phyloP scores from a whole-genome alignment of 30 jellyfish, hydroid and myxozoan species.

The Mastigias papua region DNA sequence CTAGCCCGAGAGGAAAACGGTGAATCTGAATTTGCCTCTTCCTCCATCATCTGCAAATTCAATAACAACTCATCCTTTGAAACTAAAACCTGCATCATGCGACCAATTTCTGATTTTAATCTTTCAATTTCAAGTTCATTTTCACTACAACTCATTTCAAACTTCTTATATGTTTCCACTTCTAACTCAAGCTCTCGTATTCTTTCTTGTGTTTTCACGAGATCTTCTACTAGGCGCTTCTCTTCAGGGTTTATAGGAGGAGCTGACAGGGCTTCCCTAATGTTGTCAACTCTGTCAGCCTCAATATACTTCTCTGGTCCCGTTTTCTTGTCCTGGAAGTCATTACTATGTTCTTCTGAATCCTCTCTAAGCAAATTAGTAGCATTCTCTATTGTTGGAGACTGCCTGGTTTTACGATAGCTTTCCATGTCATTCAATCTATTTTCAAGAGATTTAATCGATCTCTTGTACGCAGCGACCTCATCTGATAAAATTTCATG shows the following conservation, averaged over 20 bases:
- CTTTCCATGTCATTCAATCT: slow-evolving; percentile 14
- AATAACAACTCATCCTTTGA: slow-evolving; percentile 74
- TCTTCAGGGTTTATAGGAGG: not conserved
- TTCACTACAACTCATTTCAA: slow-evolving; percentile 20
- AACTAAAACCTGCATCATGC: slow-evolving; percentile 78
- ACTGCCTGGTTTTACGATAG: not conserved
- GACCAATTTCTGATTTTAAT: slow-evolving; percentile 45
- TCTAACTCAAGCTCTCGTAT: slow-evolving; percentile 51
- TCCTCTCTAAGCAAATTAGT: not conserved
- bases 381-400: slow-evolving; percentile 5
- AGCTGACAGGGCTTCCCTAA: not conserved
- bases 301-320: not conserved
- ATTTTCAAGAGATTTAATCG: slow-evolving; percentile 16
- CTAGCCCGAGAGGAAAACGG: slow-evolving; percentile 67
- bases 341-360: not conserved
- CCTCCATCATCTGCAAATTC: slow-evolving; percentile 69
- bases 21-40: slow-evolving; percentile 52
- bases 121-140: slow-evolving; percentile 52
- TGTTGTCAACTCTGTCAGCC: no score
- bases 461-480: not conserved
- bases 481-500: slow-evolving; percentile 7
- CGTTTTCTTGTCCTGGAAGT: not conserved
- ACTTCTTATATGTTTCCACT: slow-evolving; percentile 52
- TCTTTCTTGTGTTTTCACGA: slow-evolving; percentile 29
- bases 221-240: slow-evolving; percentile 20